phyloP scores from a whole-genome alignment of 2,797 vertebrate species.

The Gymnothorax javanicus region DNA sequence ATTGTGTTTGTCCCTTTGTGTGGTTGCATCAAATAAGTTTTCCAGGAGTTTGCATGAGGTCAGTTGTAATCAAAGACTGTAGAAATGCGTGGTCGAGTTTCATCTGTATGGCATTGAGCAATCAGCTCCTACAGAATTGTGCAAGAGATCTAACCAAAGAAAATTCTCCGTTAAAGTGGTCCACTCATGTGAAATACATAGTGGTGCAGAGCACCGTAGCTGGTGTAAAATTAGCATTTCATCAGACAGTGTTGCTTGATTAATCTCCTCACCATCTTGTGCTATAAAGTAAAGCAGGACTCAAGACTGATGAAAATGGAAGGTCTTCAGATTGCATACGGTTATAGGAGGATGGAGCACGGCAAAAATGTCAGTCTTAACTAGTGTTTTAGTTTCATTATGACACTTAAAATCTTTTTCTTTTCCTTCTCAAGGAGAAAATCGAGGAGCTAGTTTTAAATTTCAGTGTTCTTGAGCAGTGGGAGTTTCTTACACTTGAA shows the following conservation, averaged over 20 bases:
- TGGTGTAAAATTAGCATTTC: not conserved
- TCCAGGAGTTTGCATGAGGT: constrained; percentile 48
- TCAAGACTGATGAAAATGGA: not conserved
- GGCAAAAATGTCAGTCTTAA: no score
- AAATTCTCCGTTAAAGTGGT: not conserved
- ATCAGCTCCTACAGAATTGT: not conserved
- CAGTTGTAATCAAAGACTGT: constrained; percentile 40
- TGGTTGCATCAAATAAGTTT: constrained; percentile 34
- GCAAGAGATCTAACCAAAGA: not conserved
- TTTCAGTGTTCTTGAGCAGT: no score
- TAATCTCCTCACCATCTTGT: not conserved
- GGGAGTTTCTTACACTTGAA: no score
- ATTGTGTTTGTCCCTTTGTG: constrained; percentile 19
- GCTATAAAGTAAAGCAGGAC: not conserved
- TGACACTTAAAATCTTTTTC: no score
- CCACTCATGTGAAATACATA: not conserved
- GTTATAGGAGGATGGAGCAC: not conserved
- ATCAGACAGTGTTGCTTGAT: not conserved
- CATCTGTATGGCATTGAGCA: constrained; percentile 37
- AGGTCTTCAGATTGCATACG: not conserved
- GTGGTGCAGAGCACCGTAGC: not conserved
- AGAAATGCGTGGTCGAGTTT: constrained; percentile 35
- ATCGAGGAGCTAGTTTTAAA: no score
- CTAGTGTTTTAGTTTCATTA: no score
- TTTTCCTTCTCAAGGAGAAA: no score